Conservation (phyloP, 2,888 invertebrate genomes). For the Gasteruption jaculator region DNA sequence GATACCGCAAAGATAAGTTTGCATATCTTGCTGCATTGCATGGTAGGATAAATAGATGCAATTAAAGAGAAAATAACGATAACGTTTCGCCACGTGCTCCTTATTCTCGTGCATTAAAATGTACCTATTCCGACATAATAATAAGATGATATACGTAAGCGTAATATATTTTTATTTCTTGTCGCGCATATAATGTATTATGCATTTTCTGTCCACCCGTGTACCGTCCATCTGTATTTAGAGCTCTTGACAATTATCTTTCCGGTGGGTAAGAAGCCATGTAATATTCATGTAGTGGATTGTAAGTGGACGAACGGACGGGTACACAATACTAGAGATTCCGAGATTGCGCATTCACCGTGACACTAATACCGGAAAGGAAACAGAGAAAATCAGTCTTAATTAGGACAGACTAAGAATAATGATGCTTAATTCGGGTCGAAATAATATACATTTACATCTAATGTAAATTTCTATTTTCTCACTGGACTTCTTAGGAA, state of each 20-base stretch:
- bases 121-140: no score
- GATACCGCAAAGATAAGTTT: no score
- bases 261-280: conserved; percentile 50
- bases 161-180: conserved; percentile 42
- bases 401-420: conserved; percentile 44
- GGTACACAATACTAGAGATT: conserved; percentile 46
- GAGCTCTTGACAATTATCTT: conserved; percentile 51
- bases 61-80: no score
- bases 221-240: conserved; percentile 42
- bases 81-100: no score
- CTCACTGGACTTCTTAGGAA: no score
- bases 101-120: no score
- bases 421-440: conserved; percentile 34
- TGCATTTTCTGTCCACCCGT: conserved; percentile 46
- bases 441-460: no score
- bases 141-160: no score
- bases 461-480: no score
- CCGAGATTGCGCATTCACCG: conserved; percentile 49
- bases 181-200: conserved; percentile 45
- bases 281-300: conserved; percentile 49
- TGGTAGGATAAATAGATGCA: no score
- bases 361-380: conserved; percentile 49
- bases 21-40: no score
- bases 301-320: conserved; percentile 37
- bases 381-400: conserved; percentile 47